These are phyloP conservation scores for Penelope pileata DNA, from an alignment of 2,113 vertebrate genomes.

Conservation along the genomic window DNA sequence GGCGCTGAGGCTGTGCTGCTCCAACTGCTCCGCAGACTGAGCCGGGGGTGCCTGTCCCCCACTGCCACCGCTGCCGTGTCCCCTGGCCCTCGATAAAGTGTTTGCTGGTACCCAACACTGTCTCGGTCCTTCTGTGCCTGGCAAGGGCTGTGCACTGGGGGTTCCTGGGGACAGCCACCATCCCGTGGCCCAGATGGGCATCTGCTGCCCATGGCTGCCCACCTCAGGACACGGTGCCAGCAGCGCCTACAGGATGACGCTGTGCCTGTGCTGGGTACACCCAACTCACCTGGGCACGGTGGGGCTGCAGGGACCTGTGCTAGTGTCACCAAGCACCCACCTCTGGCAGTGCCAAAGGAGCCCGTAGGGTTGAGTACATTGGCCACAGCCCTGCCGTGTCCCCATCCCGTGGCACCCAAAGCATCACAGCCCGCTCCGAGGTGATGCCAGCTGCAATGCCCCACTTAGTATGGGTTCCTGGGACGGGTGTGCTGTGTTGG, in stretches of 20 bases:
- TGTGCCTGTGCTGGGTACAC: too few species aligned
- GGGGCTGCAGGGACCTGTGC: rapidly evolving
- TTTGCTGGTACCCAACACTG: constrained; percentile 24
- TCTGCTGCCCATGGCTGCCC: not conserved
- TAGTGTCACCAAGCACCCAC: too few species aligned
- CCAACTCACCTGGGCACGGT: not conserved
- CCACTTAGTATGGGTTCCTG: not conserved
- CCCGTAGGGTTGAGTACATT: too few species aligned
- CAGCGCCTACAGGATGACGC: rapidly evolving
- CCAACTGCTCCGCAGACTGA: constrained; percentile 32
- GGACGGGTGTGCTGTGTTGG: not conserved
- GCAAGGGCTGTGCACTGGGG: not conserved
- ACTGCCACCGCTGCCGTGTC: not conserved
- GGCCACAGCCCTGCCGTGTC: not conserved
- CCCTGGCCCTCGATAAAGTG: constrained; percentile 4
- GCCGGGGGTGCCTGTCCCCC: not conserved
- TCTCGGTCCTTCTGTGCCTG: constrained; percentile 45
- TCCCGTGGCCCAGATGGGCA: not conserved
- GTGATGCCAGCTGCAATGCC: not conserved
- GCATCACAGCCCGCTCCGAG: too few species aligned
- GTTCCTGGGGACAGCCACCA: not conserved
- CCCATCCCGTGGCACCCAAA: not conserved
- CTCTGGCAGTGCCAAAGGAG: not conserved
- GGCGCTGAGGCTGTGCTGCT: constrained; percentile 19
- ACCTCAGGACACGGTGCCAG: not conserved